Conservation (phyloP, 1,140 invertebrate genomes). For the Drosophila asahinai region DNA sequence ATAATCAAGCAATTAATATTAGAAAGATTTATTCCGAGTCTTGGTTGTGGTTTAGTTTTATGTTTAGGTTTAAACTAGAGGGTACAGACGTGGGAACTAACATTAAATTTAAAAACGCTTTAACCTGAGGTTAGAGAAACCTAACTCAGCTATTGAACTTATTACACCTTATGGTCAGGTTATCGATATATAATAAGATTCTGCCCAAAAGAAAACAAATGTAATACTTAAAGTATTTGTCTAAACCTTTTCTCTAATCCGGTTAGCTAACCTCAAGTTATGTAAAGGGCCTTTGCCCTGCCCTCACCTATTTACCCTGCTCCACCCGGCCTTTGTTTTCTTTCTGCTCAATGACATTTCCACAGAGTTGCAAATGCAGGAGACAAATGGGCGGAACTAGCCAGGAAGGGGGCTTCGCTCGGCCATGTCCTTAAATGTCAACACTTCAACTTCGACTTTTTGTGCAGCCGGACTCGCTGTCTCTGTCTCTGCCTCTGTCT, state of each 20-base stretch:
- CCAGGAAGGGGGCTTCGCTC: conserved; percentile 9
- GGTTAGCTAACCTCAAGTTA: conserved; percentile 15
- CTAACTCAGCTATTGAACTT: background rate
- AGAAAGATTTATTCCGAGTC: too few species aligned
- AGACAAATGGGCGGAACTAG: conserved; percentile 30
- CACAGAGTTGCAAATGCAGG: conserved; percentile 50
- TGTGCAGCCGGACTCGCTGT: conserved; percentile 48
- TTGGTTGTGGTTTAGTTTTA: too few species aligned
- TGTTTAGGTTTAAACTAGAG: too few species aligned
- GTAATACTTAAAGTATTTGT: background rate
- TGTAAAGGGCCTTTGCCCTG: conserved; percentile 5
- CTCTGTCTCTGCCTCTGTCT: conserved; percentile 5
- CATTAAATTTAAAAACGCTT: background rate
- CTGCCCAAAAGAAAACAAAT: background rate
- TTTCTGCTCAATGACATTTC: conserved; percentile 62
- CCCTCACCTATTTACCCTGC: background rate
- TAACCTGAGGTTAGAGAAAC: too few species aligned
- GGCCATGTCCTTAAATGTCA: conserved; percentile 72
- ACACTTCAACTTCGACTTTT: conserved; percentile 82
- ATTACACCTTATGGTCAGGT: too few species aligned
- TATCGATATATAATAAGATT: too few species aligned
- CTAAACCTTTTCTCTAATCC: background rate
- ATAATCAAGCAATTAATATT: too few species aligned
- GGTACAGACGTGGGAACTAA: background rate
- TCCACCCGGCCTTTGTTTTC: background rate